Evolutionary conservation across 2,797 vertebrate species (phyloP).

Genomic region (Gobio occitaniae): DNA sequence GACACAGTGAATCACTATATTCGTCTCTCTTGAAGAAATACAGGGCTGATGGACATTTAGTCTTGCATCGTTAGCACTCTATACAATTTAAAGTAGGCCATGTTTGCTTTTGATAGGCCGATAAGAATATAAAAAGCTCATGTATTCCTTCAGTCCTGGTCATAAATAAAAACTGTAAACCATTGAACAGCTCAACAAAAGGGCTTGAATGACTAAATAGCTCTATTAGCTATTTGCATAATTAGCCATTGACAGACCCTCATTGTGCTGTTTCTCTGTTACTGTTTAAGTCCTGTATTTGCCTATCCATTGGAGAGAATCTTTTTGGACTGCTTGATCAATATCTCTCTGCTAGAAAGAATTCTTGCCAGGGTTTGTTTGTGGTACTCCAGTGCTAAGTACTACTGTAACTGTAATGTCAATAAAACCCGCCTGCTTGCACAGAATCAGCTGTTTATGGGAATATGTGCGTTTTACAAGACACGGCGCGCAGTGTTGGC

Average conservation of each 20-base stretch:
- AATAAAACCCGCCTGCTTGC: constrained; percentile 30
- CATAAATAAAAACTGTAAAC: constrained; percentile 33
- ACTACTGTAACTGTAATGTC: constrained; percentile 16
- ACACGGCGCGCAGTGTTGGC: constrained; percentile 23
- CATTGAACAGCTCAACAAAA: constrained; percentile 39
- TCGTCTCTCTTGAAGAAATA: constrained; percentile 2
- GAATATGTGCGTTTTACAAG: constrained; percentile 39
- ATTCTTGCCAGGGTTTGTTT: not conserved
- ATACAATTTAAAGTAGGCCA: constrained; percentile 36
- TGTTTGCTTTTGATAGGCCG: constrained; percentile 27
- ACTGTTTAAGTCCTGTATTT: constrained; percentile 47
- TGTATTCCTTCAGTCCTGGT: constrained; percentile 26
- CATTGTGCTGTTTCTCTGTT: constrained; percentile 15
- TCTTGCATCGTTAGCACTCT: constrained; percentile 5
- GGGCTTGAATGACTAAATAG: constrained; percentile 26
- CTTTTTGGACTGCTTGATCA: constrained; percentile 21
- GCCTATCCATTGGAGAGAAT: constrained; percentile 10
- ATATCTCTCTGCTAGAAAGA: constrained; percentile 5
- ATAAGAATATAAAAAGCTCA: constrained; percentile 32
- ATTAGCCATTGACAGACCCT: constrained; percentile 23
- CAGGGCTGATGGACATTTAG: not conserved
- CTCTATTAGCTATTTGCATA: constrained; percentile 47
- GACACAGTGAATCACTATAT: constrained; percentile 31
- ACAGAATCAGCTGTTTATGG: constrained; percentile 39
- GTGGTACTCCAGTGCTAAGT: constrained; percentile 1